Percentiles rank a stretch among this genome's conserved stretches.
Conservation (phyloP, 2,888 invertebrate genomes). For the Seira sanloemensis region DNA sequence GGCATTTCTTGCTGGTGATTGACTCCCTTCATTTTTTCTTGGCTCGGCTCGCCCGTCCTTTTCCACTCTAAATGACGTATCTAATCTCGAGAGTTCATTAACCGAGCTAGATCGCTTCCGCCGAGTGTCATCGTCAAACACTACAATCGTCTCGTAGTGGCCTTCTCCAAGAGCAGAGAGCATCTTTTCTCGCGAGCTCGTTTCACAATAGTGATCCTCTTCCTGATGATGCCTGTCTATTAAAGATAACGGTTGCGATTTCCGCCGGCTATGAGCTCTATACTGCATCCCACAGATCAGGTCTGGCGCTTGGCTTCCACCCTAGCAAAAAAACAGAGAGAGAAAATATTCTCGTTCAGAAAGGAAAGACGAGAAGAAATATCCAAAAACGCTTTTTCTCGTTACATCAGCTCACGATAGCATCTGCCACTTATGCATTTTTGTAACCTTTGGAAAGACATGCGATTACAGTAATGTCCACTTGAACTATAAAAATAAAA, state of each 20-base stretch:
- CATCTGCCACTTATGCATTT: neutral
- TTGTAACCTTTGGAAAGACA: constrained; percentile 14
- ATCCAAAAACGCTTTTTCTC: neutral
- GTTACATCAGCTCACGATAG: neutral
- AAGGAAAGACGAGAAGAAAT: too few species aligned
- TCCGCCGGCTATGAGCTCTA: constrained; percentile 23
- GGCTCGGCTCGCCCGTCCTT: neutral
- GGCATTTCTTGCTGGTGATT: neutral
- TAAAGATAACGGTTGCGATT: constrained; percentile 10
- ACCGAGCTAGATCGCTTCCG: constrained; percentile 38
- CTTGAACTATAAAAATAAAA: constrained; percentile 14
- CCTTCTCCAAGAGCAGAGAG: neutral
- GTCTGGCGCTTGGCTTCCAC: constrained; percentile 66
- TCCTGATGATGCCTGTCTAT: constrained; percentile 8
- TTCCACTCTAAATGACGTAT: neutral
- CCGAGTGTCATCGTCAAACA: constrained; percentile 11
- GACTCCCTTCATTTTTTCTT: constrained; percentile 14
- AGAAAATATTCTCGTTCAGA: constrained; percentile 20
- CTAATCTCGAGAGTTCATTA: constrained; percentile 14
- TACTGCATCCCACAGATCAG: constrained; percentile 69
- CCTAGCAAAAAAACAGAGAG: constrained; percentile 34
- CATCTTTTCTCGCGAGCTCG: neutral
- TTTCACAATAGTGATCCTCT: constrained; percentile 17
- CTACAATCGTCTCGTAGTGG: neutral
- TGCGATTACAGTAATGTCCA: constrained; percentile 17